A percentile compares a stretch with the other conserved stretches of the same genome.
Conservation (phyloP, 1,140 invertebrate species). For the Hycleus cichorii region DNA sequence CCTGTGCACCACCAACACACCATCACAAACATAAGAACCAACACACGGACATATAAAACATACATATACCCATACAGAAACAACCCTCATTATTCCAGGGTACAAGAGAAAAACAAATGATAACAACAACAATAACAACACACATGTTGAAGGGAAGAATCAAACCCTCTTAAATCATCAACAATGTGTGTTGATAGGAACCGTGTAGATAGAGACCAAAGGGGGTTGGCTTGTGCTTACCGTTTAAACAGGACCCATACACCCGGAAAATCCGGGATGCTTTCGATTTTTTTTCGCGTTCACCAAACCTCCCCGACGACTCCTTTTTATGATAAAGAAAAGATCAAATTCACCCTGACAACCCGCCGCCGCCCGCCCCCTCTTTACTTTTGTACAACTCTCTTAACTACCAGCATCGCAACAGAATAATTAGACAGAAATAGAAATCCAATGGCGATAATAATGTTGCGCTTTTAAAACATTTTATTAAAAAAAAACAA, state of each 20-base stretch:
- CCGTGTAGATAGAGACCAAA: neutral
- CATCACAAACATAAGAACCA: neutral
- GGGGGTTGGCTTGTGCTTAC: neutral
- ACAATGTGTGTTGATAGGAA: no score
- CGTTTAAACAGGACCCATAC: neutral
- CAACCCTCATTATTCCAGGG: slow-evolving; percentile 2
- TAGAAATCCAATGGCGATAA: no score
- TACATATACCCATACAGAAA: neutral
- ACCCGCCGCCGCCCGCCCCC: no score
- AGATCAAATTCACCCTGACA: no score
- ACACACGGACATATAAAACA: neutral
- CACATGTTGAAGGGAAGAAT: no score
- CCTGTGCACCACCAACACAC: slow-evolving; percentile 9
- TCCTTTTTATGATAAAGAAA: no score
- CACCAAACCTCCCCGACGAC: no score
- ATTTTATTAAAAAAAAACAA: neutral
- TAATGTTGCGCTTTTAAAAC: no score
- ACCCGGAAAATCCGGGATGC: neutral
- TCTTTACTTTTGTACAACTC: no score
- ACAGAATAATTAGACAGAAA: no score
- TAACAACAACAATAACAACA: slow-evolving; percentile 20
- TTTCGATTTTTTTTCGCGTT: neutral
- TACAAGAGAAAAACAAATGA: slow-evolving; percentile 17
- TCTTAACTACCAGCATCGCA: no score
- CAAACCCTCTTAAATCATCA: no score